Evolutionary conservation across 2,888 invertebrate species (phyloP).

Genomic region (Gymnocheta viridis): DNA sequence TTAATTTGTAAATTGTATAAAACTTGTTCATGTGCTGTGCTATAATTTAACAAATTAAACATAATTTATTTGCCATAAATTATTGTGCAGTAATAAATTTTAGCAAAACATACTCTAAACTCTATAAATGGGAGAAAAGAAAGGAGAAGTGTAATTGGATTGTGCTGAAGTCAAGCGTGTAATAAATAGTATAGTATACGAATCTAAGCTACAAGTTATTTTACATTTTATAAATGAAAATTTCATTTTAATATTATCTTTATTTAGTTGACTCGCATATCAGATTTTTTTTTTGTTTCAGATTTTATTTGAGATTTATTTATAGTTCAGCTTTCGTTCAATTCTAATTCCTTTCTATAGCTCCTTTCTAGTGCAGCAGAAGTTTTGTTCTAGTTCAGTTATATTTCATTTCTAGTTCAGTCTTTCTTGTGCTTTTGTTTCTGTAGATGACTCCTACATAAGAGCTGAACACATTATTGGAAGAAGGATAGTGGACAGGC

Average conservation of each 20-base stretch:
- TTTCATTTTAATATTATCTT: background rate
- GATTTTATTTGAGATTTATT: too few relatives aligned
- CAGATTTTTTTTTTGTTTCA: background rate
- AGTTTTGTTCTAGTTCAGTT: too few relatives aligned
- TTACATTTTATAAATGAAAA: background rate
- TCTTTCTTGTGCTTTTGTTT: too few relatives aligned
- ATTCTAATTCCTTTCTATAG: too few relatives aligned
- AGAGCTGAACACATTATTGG: too few relatives aligned
- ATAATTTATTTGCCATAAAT: slow-evolving; percentile 64
- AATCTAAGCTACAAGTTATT: slow-evolving; percentile 33
- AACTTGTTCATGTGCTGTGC: slow-evolving; percentile 5
- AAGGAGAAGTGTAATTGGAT: slow-evolving; percentile 8
- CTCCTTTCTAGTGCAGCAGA: too few relatives aligned
- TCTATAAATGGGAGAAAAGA: background rate
- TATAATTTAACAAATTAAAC: slow-evolving; percentile 56
- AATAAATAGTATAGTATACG: background rate
- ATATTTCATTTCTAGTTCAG: too few relatives aligned
- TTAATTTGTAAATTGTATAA: slow-evolving; percentile 40
- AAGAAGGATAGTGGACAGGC: too few relatives aligned
- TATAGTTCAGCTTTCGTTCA: too few relatives aligned
- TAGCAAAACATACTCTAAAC: background rate
- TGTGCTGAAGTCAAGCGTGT: slow-evolving; percentile 7
- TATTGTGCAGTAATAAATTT: slow-evolving; percentile 49
- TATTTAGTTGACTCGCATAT: background rate
- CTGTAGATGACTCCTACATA: too few relatives aligned